Base-by-base conservation (phyloP, 2,888 invertebrate species). In the Brachyopa scutellaris region DNA sequence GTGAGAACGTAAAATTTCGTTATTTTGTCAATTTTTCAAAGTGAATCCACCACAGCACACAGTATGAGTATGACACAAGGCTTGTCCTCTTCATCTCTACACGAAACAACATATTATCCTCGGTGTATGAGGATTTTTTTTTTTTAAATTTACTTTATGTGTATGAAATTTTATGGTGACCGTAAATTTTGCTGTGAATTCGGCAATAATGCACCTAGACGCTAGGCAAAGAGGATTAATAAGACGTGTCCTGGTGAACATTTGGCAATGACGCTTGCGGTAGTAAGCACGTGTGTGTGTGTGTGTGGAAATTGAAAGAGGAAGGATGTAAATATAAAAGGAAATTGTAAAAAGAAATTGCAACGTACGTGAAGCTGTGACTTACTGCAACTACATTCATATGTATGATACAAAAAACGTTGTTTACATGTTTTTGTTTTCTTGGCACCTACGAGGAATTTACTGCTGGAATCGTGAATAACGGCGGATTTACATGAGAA, bases 1-100 rank as follows among this genome's bases (percentile, higher is more conserved):
- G 76, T 74, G 69, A 64, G 66, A 64, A 80, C 80, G 76, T 80
- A 67, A 80, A 80, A 70, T 76, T 69, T 69, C 36, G 80, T 74
- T 74, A 74, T 80, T 74, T 74, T 80, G 74, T 80, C 69, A 76
- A 57, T 76, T 80, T 80, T 80, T 55, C 13, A 15, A 6, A 2
- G 11, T 4, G 17, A 2, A 7, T n/a, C 0, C 17, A 21, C 29
- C 17, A 36, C 19, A 26, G 2, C 38, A 64, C 8, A n/a, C n/a
- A n/a, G n/a, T n/a, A n/a, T n/a, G n/a, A 38, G 55, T 47, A 38
- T 61, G 73, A 66, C 61, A 79, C 47, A 38, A 67, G 59, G 53
- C 79, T 13, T 72, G 38, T 45, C 57, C 51, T 64, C 45, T 51
- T 26, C 6, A 6, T 40, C 29, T 57, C 42, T n/a, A 33, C 47